Conservation (phyloP, 2,797 vertebrate species). For the Natrix natrix region DNA sequence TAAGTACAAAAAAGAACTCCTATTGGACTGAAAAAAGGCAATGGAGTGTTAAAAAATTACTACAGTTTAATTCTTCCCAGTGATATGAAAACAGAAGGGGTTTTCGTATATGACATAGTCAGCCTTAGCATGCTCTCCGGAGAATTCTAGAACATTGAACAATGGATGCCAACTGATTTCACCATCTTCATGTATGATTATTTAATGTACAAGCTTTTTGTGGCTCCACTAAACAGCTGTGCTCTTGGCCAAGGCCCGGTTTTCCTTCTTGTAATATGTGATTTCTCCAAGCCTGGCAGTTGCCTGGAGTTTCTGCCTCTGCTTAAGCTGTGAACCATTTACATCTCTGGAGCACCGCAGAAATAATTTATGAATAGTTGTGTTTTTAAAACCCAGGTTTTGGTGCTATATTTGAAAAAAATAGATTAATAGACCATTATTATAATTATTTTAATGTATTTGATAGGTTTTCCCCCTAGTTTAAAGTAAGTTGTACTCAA, state of each 20-base stretch:
- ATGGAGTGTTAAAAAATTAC: background rate
- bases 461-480: conserved; percentile 20
- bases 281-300: conserved; percentile 50
- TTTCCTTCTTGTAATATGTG: conserved; percentile 26
- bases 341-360: conserved; percentile 42
- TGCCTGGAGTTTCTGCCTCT: conserved; percentile 38
- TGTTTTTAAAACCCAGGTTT: conserved; percentile 37
- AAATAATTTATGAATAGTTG: conserved; percentile 50
- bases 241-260: conserved; percentile 31
- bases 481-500: background rate
- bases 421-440: conserved; percentile 42
- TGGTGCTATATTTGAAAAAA: conserved; percentile 31
- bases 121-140: conserved; percentile 48
- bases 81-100: background rate
- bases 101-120: conserved; percentile 17
- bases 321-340: conserved; percentile 51
- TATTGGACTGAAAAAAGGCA: background rate
- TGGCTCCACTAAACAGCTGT: conserved; percentile 54
- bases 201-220: conserved; percentile 63
- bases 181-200: conserved; percentile 64
- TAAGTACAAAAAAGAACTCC: background rate
- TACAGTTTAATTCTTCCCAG: background rate
- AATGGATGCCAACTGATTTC: conserved; percentile 64
- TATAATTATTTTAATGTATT: conserved; percentile 25
- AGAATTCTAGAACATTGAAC: conserved; percentile 45